Evolutionary conservation across 2,113 vertebrate genomes (phyloP).

Genomic region (Pheucticus melanocephalus): DNA sequence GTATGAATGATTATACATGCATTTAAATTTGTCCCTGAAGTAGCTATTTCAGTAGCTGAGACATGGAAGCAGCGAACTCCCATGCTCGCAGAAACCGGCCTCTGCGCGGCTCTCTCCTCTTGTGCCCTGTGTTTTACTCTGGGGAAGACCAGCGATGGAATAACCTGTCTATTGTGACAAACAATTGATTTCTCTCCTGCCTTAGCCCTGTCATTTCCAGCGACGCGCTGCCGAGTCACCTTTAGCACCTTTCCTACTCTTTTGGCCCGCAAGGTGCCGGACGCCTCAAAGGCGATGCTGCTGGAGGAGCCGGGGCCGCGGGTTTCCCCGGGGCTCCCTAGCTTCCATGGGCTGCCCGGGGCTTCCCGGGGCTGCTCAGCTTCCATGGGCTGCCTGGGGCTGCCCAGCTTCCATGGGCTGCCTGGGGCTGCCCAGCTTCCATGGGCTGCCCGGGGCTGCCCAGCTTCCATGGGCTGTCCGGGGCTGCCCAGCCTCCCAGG

Average conservation of each 20-base stretch:
- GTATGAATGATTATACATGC: rapidly evolving
- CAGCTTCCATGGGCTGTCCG: too few relatives aligned
- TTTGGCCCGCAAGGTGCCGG: not conserved
- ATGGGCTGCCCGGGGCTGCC: too few relatives aligned
- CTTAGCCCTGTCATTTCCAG: not conserved
- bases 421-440: too few relatives aligned
- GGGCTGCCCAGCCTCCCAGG: too few relatives aligned
- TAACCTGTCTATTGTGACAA: rapidly evolving
- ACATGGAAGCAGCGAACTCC: rapidly evolving
- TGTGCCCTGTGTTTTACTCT: rapidly evolving
- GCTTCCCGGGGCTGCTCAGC: not conserved
- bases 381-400: too few relatives aligned
- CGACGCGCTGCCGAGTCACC: not conserved
- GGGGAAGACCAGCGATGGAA: rapidly evolving
- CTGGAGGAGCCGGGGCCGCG: not conserved
- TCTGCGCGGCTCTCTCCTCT: not conserved
- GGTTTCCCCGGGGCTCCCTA: not conserved
- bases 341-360: not conserved
- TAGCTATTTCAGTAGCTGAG: not conserved
- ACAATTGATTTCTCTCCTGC: not conserved
- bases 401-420: not conserved
- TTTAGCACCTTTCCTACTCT: rapidly evolving
- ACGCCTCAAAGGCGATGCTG: not conserved
- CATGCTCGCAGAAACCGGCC: rapidly evolving
- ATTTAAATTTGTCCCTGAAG: not conserved